These are phyloP conservation scores for Lottia scabra DNA, from an alignment of 2,888 invertebrate species.

Conservation along the genomic window DNA sequence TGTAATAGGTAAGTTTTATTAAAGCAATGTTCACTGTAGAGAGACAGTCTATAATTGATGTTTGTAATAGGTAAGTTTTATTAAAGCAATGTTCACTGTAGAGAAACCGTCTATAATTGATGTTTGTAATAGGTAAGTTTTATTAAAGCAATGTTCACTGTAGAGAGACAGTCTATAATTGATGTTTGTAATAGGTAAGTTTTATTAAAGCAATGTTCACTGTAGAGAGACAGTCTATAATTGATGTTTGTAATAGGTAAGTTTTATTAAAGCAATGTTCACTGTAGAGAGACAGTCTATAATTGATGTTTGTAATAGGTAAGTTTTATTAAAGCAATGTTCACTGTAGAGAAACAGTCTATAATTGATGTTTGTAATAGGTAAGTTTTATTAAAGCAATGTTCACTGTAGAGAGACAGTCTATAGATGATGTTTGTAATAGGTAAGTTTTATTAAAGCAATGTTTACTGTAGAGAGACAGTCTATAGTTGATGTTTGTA, in stretches of 20 bases:
- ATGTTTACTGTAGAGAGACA: conserved; percentile 80
- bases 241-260: conserved; percentile 75
- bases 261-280: too few species aligned
- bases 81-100: conserved; percentile 82
- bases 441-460: too few species aligned
- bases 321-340: too few species aligned
- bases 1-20: conserved; percentile 72
- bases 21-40: conserved; percentile 82
- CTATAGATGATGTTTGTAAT: conserved; percentile 79
- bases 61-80: conserved; percentile 73
- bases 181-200: conserved; percentile 74
- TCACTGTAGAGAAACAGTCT: conserved; percentile 79
- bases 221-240: conserved; percentile 79
- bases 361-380: conserved; percentile 77
- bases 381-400: too few species aligned
- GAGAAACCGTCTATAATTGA: conserved; percentile 78
- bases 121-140: conserved; percentile 74
- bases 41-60: conserved; percentile 78
- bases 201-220: too few species aligned
- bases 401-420: conserved; percentile 79
- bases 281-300: conserved; percentile 80
- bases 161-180: conserved; percentile 79
- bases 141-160: too few species aligned
- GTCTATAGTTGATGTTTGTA: conserved; percentile 79
- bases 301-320: conserved; percentile 75